Evolutionary conservation across 2,888 invertebrate species (phyloP).

Genomic region (Subacronicta megacephala): DNA sequence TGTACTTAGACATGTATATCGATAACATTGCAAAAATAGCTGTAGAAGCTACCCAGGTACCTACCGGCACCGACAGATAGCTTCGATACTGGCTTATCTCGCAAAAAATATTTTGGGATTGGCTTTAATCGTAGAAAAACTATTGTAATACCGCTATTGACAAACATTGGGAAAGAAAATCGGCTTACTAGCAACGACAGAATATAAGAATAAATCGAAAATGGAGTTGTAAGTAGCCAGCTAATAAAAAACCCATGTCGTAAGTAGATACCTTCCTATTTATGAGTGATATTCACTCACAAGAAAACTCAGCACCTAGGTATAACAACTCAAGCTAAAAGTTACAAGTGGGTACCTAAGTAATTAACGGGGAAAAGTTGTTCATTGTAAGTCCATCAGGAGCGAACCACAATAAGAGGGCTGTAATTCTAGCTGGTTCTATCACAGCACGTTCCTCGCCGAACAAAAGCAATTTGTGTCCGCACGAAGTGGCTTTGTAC

Average conservation of each 20-base stretch:
- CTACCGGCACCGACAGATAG: no score
- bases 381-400: conserved; percentile 78
- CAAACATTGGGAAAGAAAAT: no score
- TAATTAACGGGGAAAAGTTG: conserved; percentile 69
- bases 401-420: conserved; percentile 71
- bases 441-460: conserved; percentile 79
- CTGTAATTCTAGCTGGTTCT: conserved; percentile 71
- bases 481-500: conserved; percentile 83
- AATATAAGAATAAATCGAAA: no score
- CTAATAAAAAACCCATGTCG: not conserved
- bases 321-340: conserved; percentile 70
- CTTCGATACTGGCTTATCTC: no score
- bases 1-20: conserved; percentile 7
- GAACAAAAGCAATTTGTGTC: conserved; percentile 89
- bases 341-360: conserved; percentile 74
- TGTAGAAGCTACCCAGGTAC: conserved; percentile 13
- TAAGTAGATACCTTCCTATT: no score
- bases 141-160: no score
- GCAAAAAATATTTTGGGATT: conserved; percentile 5
- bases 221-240: no score
- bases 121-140: no score
- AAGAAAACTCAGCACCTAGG: conserved; percentile 29
- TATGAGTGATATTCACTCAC: conserved; percentile 6
- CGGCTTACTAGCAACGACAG: no score
- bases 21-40: conserved; percentile 33